A percentile compares a stretch with the other conserved stretches of the same genome.
Conservation (phyloP, 2,888 invertebrate species). For the Neelides folsomi region DNA sequence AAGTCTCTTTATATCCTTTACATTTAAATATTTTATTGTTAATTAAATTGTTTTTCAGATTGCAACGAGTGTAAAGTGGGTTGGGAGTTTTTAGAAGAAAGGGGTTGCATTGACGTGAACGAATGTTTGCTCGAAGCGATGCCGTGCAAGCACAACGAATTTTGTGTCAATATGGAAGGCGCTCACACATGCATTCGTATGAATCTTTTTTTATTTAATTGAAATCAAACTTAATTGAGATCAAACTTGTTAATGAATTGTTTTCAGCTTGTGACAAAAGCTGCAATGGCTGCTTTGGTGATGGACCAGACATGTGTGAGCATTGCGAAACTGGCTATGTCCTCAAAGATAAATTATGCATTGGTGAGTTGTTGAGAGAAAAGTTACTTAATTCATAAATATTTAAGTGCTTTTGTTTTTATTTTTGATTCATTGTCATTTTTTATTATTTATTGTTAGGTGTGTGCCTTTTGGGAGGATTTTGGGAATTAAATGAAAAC, state of each 20-base stretch:
- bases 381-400: not conserved
- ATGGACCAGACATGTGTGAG: slow-evolving; percentile 81
- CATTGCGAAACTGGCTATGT: slow-evolving; percentile 62
- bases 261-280: slow-evolving; percentile 60
- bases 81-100: slow-evolving; percentile 56
- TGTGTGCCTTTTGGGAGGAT: not conserved
- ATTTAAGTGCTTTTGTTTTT: not conserved
- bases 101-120: slow-evolving; percentile 70
- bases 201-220: slow-evolving; percentile 7
- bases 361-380: slow-evolving; percentile 45
- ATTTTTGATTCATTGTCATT: not conserved
- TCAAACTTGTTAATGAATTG: slow-evolving; percentile 1
- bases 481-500: not conserved
- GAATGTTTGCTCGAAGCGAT: slow-evolving; percentile 56
- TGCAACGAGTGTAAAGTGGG: slow-evolving; percentile 57
- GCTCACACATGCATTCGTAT: slow-evolving; percentile 57
- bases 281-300: slow-evolving; percentile 70
- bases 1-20: slow-evolving; percentile 30
- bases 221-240: not conserved
- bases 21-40: not conserved
- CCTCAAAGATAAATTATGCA: slow-evolving; percentile 60
- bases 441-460: too few relatives aligned
- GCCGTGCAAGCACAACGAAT: slow-evolving; percentile 51
- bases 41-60: slow-evolving; percentile 34
- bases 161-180: slow-evolving; percentile 80